Evolutionary conservation across 2,113 vertebrate genomes (phyloP), one percentile per base, ranked within the genome.

Genomic region (Pedionomus torquatus): DNA sequence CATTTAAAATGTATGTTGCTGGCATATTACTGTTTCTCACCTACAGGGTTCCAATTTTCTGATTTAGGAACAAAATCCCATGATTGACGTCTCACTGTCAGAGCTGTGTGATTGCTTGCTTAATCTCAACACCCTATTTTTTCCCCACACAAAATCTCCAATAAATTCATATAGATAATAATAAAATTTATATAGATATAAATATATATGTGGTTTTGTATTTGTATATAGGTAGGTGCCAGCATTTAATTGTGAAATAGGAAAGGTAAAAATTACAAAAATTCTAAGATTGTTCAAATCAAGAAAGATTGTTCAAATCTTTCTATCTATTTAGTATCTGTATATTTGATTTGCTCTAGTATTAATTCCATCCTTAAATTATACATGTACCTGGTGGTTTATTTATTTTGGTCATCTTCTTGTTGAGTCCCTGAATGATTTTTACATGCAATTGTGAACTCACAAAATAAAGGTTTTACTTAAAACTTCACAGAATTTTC

Each of bases 91-190:
- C n/a, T n/a, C n/a, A n/a, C n/a, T n/a, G n/a, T n/a, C n/a, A n/a
- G n/a, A n/a, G n/a, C n/a, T n/a, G n/a, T n/a, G n/a, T n/a, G n/a
- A n/a, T n/a, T n/a, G n/a, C n/a, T n/a, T n/a, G n/a, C n/a, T n/a
- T n/a, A n/a, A n/a, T 39, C 43, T n/a, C 39, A 86, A 64, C 30
- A 65, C 4, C 3, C 10, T 1, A 23, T 41, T 80, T 55, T 37
- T 43, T 3, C 10, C 0, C 0, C 13, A 28, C 9, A 43, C 8
- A 55, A 75, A 74, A 46, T n/a, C 9, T 61, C 41, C 49, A 52
- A 18, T 28, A 64, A 81, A 49, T 4, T 30, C 10, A 61, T 37
- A 25, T 11, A 60, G n/a, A 37, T 24, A 25, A 37, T 17, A 83
- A 3, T 10, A 83, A 55, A 92, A 84, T 37, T 68, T 8, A 46